Base-by-base conservation (phyloP, 1,140 invertebrate genomes). In the Bactericera cockerelli region DNA sequence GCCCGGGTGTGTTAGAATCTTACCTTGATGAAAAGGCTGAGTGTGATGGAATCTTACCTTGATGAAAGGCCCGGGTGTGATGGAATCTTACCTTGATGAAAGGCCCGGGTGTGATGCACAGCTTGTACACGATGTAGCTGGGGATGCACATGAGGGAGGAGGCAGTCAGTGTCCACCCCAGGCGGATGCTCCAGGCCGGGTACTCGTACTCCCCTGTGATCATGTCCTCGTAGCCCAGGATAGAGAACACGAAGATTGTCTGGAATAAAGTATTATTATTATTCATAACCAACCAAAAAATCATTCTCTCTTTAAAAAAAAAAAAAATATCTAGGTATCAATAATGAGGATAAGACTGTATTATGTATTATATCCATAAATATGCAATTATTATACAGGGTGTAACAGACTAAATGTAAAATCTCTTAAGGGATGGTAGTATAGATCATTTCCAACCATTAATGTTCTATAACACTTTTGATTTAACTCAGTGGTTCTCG, bases 71-170 rank as follows among this genome's bases (percentile, higher is more conserved):
- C n/a, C n/a, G n/a, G n/a, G n/a, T n/a, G n/a, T n/a, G n/a, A n/a
- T 19, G 22, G 3, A 49, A 6, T 49, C 60, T 63, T 71, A 79
- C 77, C 71, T 79, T 67, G n/a, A 68, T 62, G 13, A 68, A 64
- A 14, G 70, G 70, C 59, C 80, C 80, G n/a, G 77, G 71, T 2
- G 78, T 78, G 21, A 70, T 74, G 56, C 67, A 67, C 64, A 78
- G 72, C 58, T 75, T 75, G 65, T 81, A 83, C 38, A 82, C 67
- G 64, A 79, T 79, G 58, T 83, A 82, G 56, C 75, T 68, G 1
- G 82, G 82, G 65, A 88, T 86, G 63, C 83, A 86, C 14, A 79
- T 66, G 60, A 87, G 76, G 1, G 85, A 85, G 1, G 83, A 85
- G 0, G 80, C 70, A 3, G 84, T 86, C 31, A 87, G 77, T 2